phyloP scores from a whole-genome alignment of 2,113 vertebrate genomes.

The Tachycineta bicolor region DNA sequence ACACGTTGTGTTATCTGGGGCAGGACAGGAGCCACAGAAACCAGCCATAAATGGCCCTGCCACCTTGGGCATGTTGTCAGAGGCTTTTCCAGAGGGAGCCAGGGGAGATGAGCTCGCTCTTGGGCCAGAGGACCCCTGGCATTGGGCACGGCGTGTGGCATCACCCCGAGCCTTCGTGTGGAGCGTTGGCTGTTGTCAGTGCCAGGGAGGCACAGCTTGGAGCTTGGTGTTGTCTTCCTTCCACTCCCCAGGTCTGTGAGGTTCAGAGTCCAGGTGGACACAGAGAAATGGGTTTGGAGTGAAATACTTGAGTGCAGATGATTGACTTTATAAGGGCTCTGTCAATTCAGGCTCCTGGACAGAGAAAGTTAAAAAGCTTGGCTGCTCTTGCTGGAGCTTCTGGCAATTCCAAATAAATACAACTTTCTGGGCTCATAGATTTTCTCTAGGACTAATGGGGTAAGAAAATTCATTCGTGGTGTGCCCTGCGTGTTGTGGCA shows the following conservation, averaged over 20 bases:
- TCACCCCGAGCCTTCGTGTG: neutral
- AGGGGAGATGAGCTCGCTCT: neutral
- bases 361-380: neutral
- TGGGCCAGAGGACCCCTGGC: neutral
- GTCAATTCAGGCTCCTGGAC: neutral
- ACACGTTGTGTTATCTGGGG: neutral
- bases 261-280: neutral
- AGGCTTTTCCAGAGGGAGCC: neutral
- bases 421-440: neutral
- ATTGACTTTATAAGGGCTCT: neutral
- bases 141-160: neutral
- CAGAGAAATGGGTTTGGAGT: neutral
- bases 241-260: neutral
- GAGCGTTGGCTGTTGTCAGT: accelerated
- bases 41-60: neutral
- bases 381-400: neutral
- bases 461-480: neutral
- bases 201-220: neutral
- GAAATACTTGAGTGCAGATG: neutral
- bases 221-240: neutral
- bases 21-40: neutral
- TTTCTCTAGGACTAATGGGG: neutral
- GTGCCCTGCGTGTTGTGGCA: neutral
- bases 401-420: neutral
- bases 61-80: neutral